Evolutionary conservation across 2,113 vertebrate genomes (phyloP), one percentile per base, ranked within the genome.

Genomic region (Elephas maximus): DNA sequence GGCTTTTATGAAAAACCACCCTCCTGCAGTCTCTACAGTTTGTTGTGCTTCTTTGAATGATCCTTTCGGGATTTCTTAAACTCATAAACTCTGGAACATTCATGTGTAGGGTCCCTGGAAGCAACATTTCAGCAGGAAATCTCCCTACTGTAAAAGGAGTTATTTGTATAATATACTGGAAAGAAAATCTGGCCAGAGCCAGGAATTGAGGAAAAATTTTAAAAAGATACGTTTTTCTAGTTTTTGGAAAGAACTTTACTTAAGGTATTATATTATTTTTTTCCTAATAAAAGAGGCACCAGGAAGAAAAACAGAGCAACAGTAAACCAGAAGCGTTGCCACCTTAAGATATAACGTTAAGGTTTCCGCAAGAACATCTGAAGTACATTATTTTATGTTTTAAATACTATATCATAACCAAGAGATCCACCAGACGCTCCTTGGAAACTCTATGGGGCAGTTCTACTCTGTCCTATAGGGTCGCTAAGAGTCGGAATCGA

Each of bases 51-150:
- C 45, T 95, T 96, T 98, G 87, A 67, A 93, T 79, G 74, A 28
- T 98, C 94, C 96, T 97, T 98, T 97, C 97, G 62, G 95, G 98
- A 94, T 96, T 98, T 98, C 93, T 98, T 96, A 97, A 98, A 97
- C 71, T 89, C 98, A 98, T 96, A 98, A 98, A 98, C 89, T 97
- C 88, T 98, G 97, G 97, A 98, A 96, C n/a, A 2, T 11, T 96
- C 53, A 48, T 0, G 21, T 95, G 92, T 97, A 82, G 80, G 96
- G 94, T 98, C 99, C 96, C 97, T 98, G 98, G 98, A 99, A 99
- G 97, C 92, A 96, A 97, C 96, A 69, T 98, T 97, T 79, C 97
- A 98, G 97, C 91, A 98, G 94, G 88, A 98, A 98, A 96, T 97
- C 77, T 98, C 95, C 96, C 94, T 97, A 98, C 98, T 97, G 96